These are phyloP conservation scores for Artibeus lituratus DNA, from an alignment of 2,797 vertebrate genomes.

Conservation along the genomic window DNA sequence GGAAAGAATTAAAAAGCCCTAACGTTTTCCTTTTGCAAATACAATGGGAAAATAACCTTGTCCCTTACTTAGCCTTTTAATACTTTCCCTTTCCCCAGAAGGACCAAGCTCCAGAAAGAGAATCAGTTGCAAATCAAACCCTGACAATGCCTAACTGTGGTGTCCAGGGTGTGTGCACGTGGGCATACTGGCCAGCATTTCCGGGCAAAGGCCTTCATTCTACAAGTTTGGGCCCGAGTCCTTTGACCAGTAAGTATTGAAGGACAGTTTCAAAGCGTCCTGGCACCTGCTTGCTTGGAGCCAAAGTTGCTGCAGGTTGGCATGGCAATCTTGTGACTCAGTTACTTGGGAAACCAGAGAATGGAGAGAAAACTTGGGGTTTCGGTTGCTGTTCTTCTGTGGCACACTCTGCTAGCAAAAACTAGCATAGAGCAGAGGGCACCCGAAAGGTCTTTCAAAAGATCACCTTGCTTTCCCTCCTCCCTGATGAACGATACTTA, in stretches of 20 bases:
- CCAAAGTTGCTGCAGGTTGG: conserved; percentile 28
- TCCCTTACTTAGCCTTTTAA: background rate
- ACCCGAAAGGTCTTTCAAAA: background rate
- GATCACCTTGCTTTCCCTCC: background rate
- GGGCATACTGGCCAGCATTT: background rate
- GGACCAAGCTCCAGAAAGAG: background rate
- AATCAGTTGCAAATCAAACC: background rate
- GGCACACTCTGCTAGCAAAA: conserved; percentile 34
- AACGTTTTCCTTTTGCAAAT: conserved; percentile 17
- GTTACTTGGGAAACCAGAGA: conserved; percentile 17
- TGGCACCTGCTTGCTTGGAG: background rate
- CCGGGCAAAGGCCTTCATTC: background rate
- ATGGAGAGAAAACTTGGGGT: background rate
- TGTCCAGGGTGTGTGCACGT: background rate
- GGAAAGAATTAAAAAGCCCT: conserved; percentile 1
- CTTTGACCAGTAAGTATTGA: background rate
- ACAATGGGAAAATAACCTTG: background rate
- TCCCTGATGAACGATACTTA: background rate
- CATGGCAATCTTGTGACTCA: background rate
- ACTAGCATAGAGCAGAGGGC: accelerated
- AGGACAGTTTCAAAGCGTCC: background rate
- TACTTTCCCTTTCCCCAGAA: background rate
- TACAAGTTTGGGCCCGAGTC: background rate
- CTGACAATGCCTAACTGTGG: background rate
- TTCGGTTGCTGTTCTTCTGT: background rate